These are phyloP conservation scores for Drosophila nannoptera DNA, from an alignment of 1,140 invertebrate species.

Conservation along the genomic window DNA sequence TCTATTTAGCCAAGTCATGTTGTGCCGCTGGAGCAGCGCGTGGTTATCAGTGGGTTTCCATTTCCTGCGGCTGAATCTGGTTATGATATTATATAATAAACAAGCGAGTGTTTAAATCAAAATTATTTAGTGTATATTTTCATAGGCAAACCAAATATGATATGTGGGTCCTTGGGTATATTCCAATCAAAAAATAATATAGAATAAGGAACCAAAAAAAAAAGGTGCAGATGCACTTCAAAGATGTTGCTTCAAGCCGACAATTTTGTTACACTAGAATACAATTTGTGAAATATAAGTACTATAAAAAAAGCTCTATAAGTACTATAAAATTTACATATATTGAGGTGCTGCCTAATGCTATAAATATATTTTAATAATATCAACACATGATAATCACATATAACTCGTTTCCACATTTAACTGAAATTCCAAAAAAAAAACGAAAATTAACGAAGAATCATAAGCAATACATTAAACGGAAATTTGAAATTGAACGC, in stretches of 20 bases:
- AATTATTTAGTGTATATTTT: conserved; percentile 13
- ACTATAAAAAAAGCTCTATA: too few species aligned
- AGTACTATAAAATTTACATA: too few species aligned
- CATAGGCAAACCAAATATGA: too few species aligned
- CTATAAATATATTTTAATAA: conserved; percentile 43
- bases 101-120: conserved; percentile 1
- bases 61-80: conserved; percentile 21
- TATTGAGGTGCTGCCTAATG: too few species aligned
- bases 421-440: conserved; percentile 1
- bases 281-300: too few species aligned
- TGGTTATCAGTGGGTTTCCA: conserved; percentile 7
- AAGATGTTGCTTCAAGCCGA: too few species aligned
- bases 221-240: too few species aligned
- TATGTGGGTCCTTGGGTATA: too few species aligned
- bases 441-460: conserved; percentile 2
- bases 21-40: not conserved
- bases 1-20: conserved; percentile 20
- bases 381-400: conserved; percentile 51
- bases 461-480: not conserved
- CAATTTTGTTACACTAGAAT: too few species aligned
- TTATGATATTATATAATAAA: not conserved
- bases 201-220: too few species aligned
- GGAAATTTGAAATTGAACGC: conserved; percentile 7
- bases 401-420: conserved; percentile 34
- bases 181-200: too few species aligned